Percentiles rank a stretch among this genome's conserved stretches.
phyloP scores from a whole-genome alignment of 2,113 vertebrate genomes.

The Synchiropus splendidus region DNA sequence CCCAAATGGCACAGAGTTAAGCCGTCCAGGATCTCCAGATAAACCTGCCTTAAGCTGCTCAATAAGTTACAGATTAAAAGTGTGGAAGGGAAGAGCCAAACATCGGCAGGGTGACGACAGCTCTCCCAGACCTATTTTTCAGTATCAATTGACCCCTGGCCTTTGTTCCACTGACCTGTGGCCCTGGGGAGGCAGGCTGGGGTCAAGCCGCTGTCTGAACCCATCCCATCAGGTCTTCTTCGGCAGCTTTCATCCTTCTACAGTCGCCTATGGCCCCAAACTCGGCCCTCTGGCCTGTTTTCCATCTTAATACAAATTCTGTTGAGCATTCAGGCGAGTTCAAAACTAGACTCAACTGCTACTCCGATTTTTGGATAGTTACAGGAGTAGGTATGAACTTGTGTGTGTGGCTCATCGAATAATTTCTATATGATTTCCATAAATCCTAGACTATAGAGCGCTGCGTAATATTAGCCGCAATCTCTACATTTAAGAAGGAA shows the following conservation, averaged over 20 bases:
- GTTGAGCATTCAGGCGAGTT: too few relatives aligned
- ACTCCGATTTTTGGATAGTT: too few relatives aligned
- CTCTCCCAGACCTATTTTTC: slow-evolving; percentile 17
- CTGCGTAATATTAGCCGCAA: too few relatives aligned
- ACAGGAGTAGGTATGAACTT: too few relatives aligned
- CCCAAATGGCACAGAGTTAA: slow-evolving; percentile 15
- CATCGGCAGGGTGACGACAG: slow-evolving; percentile 15
- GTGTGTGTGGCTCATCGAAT: too few relatives aligned
- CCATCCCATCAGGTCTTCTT: slow-evolving; percentile 23
- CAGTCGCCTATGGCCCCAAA: slow-evolving; percentile 3
- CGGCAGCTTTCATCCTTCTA: slow-evolving; percentile 11
- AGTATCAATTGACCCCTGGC: slow-evolving; percentile 19
- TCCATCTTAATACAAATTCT: too few relatives aligned
- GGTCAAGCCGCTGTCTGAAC: slow-evolving; percentile 26
- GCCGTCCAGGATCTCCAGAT: slow-evolving; percentile 25
- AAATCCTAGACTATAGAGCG: too few relatives aligned
- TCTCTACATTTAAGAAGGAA: too few relatives aligned
- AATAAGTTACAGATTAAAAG: slow-evolving; percentile 30
- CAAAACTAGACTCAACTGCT: too few relatives aligned
- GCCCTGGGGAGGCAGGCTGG: slow-evolving; percentile 13
- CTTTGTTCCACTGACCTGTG: slow-evolving; percentile 18
- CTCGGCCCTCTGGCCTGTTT: too few relatives aligned
- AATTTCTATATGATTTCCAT: too few relatives aligned
- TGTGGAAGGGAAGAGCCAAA: slow-evolving; percentile 23
- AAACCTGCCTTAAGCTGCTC: slow-evolving; percentile 13